A percentile compares a stretch with the other conserved stretches of the same genome.
phyloP scores from a whole-genome alignment of 2,797 vertebrate species.

The Brachyalestes nurse region DNA sequence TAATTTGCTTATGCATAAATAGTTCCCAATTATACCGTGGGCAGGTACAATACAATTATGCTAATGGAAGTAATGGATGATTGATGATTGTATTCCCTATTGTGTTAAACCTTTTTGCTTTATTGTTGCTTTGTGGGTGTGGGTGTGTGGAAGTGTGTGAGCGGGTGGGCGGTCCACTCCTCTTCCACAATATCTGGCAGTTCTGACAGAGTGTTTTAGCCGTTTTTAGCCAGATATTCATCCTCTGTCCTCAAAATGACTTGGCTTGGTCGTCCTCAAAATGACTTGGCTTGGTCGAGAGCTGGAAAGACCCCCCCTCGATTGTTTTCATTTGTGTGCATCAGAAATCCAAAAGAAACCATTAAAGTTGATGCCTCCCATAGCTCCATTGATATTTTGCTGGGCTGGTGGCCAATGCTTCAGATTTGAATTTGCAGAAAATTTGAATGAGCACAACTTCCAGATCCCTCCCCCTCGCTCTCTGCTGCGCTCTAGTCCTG shows the following conservation, averaged over 20 bases:
- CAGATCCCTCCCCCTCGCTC: too few relatives aligned
- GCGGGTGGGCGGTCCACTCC: neutral
- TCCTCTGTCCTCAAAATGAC: neutral
- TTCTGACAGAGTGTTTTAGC: neutral
- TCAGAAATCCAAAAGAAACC: neutral
- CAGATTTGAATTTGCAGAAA: neutral
- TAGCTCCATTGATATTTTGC: neutral
- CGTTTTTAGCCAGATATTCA: neutral
- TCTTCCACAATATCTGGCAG: neutral
- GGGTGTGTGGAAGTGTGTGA: neutral
- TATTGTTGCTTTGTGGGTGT: constrained; percentile 32
- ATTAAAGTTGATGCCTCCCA: neutral
- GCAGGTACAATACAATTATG: constrained; percentile 68
- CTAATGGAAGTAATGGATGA: constrained; percentile 62
- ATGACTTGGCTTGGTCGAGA: neutral
- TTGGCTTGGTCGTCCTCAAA: neutral
- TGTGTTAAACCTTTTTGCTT: constrained; percentile 17
- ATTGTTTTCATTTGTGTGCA: neutral
- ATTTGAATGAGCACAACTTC: too few relatives aligned
- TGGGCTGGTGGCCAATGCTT: neutral
- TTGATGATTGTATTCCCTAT: constrained; percentile 30
- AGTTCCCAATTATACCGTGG: constrained; percentile 54
- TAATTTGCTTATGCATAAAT: constrained; percentile 28
- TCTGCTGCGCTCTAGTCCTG: too few relatives aligned
- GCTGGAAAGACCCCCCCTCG: neutral